Evolutionary conservation across 2,797 vertebrate species (phyloP).

Genomic region (Cynopterus sphinx): DNA sequence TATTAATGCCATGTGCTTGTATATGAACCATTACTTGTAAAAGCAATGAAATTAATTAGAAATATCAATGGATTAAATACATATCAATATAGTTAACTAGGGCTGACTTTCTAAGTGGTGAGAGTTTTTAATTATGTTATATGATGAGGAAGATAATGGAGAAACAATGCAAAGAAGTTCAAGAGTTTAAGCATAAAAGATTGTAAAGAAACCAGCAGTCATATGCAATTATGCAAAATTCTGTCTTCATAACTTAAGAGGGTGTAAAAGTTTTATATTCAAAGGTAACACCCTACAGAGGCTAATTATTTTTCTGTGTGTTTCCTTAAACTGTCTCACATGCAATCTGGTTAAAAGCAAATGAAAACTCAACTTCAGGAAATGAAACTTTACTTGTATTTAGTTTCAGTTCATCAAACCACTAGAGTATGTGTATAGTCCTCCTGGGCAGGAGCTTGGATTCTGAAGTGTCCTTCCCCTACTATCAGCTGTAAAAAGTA

Average conservation of each 20-base stretch:
- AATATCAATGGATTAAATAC: neutral
- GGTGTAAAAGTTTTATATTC: neutral
- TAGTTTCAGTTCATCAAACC: neutral
- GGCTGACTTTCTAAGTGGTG: neutral
- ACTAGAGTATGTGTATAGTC: neutral
- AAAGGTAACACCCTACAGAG: neutral
- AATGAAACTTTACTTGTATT: conserved; percentile 41
- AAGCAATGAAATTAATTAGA: conserved; percentile 24
- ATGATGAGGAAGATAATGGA: neutral
- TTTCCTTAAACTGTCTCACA: neutral
- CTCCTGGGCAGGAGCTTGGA: neutral
- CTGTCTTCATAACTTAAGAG: neutral
- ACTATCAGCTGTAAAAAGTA: neutral
- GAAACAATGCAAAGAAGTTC: neutral
- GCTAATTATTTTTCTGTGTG: neutral
- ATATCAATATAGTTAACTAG: neutral
- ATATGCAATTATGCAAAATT: neutral
- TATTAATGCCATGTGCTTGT: neutral
- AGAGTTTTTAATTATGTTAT: neutral
- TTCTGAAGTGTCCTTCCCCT: neutral
- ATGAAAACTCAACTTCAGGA: neutral
- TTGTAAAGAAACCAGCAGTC: neutral
- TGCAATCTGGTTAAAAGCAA: neutral
- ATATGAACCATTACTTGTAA: neutral
- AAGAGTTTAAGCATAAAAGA: neutral